Percentiles rank a stretch among this genome's conserved stretches.
Conservation (phyloP, 2,113 vertebrate species). For the Meleagris gallopavo region DNA sequence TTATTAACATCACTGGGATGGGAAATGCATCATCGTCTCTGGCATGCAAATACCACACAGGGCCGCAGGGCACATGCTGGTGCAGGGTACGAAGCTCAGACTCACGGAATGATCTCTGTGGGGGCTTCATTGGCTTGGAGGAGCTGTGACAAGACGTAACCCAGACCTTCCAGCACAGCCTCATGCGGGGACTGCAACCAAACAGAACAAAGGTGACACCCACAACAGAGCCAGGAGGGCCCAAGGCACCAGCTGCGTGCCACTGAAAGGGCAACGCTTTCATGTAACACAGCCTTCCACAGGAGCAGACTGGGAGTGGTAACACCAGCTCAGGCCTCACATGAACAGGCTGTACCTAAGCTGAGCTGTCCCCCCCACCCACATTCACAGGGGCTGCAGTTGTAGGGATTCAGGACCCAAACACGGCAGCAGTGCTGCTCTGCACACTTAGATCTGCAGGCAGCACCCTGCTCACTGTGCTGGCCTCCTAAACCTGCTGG, state of each 20-base stretch:
- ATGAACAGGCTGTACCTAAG: background rate
- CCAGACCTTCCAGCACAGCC: slow-evolving; percentile 90
- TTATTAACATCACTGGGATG: background rate
- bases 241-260: background rate
- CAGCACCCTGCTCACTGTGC: fast-evolving
- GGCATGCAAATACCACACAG: background rate
- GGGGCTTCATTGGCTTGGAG: slow-evolving; percentile 88
- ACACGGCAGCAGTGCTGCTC: fast-evolving
- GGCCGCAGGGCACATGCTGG: slow-evolving; percentile 8
- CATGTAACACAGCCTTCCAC: background rate
- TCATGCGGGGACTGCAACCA: slow-evolving; percentile 85
- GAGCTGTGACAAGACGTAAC: slow-evolving; percentile 92
- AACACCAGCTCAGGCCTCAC: background rate
- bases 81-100: background rate
- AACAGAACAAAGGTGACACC: background rate
- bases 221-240: background rate
- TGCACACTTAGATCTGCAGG: background rate
- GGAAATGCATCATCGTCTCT: fast-evolving
- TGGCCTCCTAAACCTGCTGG: background rate
- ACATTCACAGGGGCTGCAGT: background rate
- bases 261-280: background rate
- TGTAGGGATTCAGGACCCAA: background rate
- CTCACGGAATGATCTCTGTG: slow-evolving; percentile 88
- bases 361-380: background rate
- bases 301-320: fast-evolving